A percentile compares a stretch with the other conserved stretches of the same genome.
Conservation (phyloP, 2,888 invertebrate genomes). For the Mesoligia furuncula region DNA sequence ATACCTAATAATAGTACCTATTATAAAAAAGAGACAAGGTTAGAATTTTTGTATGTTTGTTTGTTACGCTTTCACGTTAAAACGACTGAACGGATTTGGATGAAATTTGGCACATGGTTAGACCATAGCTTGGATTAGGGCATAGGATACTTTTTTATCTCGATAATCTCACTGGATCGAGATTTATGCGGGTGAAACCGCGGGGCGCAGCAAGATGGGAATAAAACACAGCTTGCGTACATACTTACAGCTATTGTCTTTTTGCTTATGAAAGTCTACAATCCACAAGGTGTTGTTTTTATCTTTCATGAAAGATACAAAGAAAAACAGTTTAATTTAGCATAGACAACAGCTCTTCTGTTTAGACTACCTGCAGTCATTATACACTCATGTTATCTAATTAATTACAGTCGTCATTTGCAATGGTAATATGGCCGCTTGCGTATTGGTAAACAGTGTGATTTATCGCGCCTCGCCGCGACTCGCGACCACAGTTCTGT, state of each 20-base stretch:
- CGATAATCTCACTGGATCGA: neutral
- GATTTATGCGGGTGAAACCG: neutral
- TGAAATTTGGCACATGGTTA: neutral
- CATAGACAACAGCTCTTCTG: neutral
- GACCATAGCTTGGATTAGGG: neutral
- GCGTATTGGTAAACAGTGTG: conserved; percentile 37
- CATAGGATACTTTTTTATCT: neutral
- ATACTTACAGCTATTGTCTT: neutral
- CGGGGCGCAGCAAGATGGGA: neutral
- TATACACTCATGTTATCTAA: conserved; percentile 28
- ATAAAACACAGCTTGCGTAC: neutral
- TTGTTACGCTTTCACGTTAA: neutral
- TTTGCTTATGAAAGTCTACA: neutral
- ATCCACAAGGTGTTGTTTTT: neutral
- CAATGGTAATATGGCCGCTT: conserved; percentile 34
- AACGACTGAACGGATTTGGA: neutral
- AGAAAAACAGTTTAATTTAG: neutral
- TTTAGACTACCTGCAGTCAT: conserved; percentile 31
- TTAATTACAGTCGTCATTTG: conserved; percentile 24
- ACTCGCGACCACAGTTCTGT: neutral
- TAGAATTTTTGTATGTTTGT: neutral
- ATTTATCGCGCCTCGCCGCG: conserved; percentile 38
- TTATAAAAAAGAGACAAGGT: neutral
- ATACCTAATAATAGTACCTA: too few species aligned
- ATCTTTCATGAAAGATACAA: neutral